Evolutionary conservation across 2,113 vertebrate genomes (phyloP).

Genomic region (Cromileptes altivelis): DNA sequence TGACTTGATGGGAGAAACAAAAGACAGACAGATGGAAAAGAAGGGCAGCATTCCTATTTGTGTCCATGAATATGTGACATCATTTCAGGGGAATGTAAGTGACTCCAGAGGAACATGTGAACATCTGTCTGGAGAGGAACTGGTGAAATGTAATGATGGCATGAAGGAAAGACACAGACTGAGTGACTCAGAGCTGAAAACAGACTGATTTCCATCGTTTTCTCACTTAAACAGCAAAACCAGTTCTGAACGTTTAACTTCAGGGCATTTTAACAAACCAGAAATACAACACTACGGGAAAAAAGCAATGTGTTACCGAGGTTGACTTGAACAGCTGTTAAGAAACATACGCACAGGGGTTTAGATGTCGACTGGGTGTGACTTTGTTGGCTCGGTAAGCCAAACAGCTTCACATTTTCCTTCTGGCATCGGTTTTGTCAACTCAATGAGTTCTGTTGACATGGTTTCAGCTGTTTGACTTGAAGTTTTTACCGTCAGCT

Average conservation of each 20-base stretch:
- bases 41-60: slow-evolving; percentile 22
- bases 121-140: slow-evolving; percentile 64
- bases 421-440: slow-evolving; percentile 29
- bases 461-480: slow-evolving; percentile 22
- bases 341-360: not conserved
- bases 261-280: not conserved
- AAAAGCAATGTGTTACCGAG: too few relatives aligned
- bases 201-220: not conserved
- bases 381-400: slow-evolving; percentile 6
- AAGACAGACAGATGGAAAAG: not conserved
- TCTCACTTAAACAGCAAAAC: not conserved
- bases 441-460: slow-evolving; percentile 32
- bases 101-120: slow-evolving; percentile 54
- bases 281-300: not conserved
- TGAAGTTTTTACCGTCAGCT: slow-evolving; percentile 20
- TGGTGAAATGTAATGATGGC: slow-evolving; percentile 23
- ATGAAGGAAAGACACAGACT: slow-evolving; percentile 18
- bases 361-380: not conserved
- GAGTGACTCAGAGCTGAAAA: not conserved
- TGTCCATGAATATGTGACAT: slow-evolving; percentile 53
- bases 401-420: slow-evolving; percentile 32
- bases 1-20: not conserved
- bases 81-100: slow-evolving; percentile 57
- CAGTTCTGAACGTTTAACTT: not conserved
- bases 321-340: slow-evolving; percentile 8